Evolutionary conservation across 2,888 invertebrate species (phyloP).

Genomic region (Leptinotarsa rubiginosa): DNA sequence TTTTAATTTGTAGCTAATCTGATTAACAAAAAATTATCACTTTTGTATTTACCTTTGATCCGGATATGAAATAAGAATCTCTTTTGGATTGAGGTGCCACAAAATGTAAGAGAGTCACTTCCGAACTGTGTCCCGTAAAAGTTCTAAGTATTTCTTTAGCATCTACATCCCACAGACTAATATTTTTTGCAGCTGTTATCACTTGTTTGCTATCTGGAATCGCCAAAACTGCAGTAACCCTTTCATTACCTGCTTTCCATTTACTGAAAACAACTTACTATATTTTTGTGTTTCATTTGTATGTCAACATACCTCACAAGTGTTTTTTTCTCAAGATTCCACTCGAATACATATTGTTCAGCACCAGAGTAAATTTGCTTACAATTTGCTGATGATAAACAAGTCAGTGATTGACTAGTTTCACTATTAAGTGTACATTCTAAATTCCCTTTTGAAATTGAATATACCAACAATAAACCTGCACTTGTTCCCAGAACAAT

Average conservation of each 20-base stretch:
- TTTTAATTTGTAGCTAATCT: too few species aligned
- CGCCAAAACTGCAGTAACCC: conserved; percentile 72
- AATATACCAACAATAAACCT: conserved; percentile 80
- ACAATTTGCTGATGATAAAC: conserved; percentile 72
- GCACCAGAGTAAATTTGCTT: conserved; percentile 70
- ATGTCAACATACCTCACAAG: conserved; percentile 66
- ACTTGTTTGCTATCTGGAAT: conserved; percentile 68
- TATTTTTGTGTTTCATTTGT: neutral
- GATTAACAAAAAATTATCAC: neutral
- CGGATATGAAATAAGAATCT: conserved; percentile 66
- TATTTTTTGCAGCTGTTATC: conserved; percentile 65
- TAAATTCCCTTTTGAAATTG: conserved; percentile 74
- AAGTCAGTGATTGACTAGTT: conserved; percentile 60
- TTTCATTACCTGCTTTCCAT: conserved; percentile 74
- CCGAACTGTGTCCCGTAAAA: conserved; percentile 75
- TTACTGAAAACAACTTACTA: conserved; percentile 64
- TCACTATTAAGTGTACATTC: conserved; percentile 70
- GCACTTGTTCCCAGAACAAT: conserved; percentile 80
- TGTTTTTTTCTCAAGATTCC: conserved; percentile 69
- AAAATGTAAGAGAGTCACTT: conserved; percentile 68
- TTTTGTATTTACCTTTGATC: conserved; percentile 60
- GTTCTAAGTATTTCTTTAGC: conserved; percentile 72
- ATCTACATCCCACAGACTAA: conserved; percentile 75
- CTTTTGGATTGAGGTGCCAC: conserved; percentile 54
- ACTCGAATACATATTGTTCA: conserved; percentile 70